A percentile compares a stretch with the other conserved stretches of the same genome.
Conservation (phyloP, 2,888 invertebrate species). For the Acronicta alni region DNA sequence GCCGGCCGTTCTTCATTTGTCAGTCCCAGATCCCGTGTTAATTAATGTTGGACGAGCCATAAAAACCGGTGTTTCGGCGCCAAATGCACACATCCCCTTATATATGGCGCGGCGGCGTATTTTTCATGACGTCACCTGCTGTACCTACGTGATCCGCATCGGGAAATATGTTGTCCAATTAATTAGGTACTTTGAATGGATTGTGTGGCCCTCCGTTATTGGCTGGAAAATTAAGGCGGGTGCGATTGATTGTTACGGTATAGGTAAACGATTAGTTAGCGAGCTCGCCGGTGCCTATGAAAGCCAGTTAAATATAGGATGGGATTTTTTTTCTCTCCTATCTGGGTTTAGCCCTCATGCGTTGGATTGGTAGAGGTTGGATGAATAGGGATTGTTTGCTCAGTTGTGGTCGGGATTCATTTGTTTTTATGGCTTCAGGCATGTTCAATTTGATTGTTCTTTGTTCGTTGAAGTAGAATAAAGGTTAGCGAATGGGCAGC, state of each 20-base stretch:
- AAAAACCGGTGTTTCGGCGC: constrained; percentile 63
- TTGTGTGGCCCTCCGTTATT: constrained; percentile 74
- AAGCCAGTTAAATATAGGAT: constrained; percentile 54
- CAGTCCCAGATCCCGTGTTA: constrained; percentile 64
- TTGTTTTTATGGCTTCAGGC: constrained; percentile 13
- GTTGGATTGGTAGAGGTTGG: constrained; percentile 28
- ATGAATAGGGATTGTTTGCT: constrained; percentile 44
- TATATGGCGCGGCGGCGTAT: constrained; percentile 65
- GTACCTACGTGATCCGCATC: constrained; percentile 75
- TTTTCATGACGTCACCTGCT: constrained; percentile 80
- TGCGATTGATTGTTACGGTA: constrained; percentile 76
- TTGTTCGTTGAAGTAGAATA: constrained; percentile 3
- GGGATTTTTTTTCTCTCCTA: constrained; percentile 46
- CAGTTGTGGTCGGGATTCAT: constrained; percentile 29
- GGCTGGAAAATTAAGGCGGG: constrained; percentile 77
- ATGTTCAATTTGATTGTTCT: constrained; percentile 1
- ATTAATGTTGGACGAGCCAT: constrained; percentile 68
- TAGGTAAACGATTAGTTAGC: constrained; percentile 71
- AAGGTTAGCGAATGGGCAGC: background rate
- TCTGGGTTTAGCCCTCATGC: constrained; percentile 43
- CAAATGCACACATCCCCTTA: constrained; percentile 61
- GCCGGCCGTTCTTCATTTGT: constrained; percentile 67
- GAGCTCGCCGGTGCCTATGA: constrained; percentile 42
- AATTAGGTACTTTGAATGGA: constrained; percentile 83
- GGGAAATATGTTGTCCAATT: constrained; percentile 81